phyloP scores from a whole-genome alignment of 2,113 vertebrate genomes.

The Pristiophorus japonicus region DNA sequence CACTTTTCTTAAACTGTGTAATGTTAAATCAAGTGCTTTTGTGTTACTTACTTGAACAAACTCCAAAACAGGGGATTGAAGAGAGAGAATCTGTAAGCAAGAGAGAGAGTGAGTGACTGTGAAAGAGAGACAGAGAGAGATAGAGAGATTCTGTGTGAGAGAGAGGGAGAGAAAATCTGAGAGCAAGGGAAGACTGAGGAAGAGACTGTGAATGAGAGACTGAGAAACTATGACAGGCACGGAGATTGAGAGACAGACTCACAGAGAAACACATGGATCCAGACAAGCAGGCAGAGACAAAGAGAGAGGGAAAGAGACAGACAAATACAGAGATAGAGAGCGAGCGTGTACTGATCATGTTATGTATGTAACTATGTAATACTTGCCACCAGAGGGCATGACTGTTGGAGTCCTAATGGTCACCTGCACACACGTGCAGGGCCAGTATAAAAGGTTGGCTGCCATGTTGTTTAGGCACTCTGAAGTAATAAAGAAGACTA shows the following conservation, averaged over 20 bases:
- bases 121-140: not conserved
- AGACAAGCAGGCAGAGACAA: not conserved
- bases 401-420: too few species aligned
- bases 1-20: slow-evolving; percentile 21
- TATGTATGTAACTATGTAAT: too few species aligned
- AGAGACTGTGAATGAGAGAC: not conserved
- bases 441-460: too few species aligned
- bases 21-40: slow-evolving; percentile 33
- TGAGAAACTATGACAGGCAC: too few species aligned
- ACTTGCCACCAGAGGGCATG: too few species aligned
- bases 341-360: too few species aligned
- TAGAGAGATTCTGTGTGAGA: not conserved
- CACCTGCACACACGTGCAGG: too few species aligned
- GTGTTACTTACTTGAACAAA: slow-evolving; percentile 1
- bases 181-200: not conserved
- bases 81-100: not conserved
- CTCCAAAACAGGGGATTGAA: slow-evolving; percentile 15
- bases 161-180: not conserved
- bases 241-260: not conserved
- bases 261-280: not conserved
- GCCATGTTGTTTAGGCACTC: too few species aligned
- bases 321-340: not conserved
- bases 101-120: not conserved
- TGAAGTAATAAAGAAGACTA: too few species aligned
- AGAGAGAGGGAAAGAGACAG: not conserved